Evolutionary conservation across 2,797 vertebrate genomes (phyloP), one percentile per base, ranked within the genome.

Genomic region (Orestias chungarensis): DNA sequence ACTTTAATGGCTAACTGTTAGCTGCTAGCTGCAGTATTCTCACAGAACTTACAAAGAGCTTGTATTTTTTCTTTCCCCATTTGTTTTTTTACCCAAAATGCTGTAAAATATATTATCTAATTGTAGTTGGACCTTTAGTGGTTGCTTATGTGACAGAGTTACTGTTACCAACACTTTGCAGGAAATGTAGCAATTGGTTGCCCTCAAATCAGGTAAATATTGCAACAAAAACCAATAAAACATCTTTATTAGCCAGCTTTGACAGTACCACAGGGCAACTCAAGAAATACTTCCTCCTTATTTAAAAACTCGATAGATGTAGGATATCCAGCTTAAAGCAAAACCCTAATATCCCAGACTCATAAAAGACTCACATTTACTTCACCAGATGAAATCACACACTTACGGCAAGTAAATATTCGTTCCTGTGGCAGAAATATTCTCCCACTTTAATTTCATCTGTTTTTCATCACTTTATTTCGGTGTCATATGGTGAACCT

Each of bases 401-500:
- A 40, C 59, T 62, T 11, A 23, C 10, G n/a, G n/a, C 33, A 62
- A 40, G 6, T 62, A 15, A 25, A 5, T 40, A n/a, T 35, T 11
- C 20, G 1, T 40, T 38, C 11, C 20, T 61, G 11, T 62, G 11
- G 23, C 35, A 6, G 20, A 33, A 35, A 11, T 40, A 4, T 62
- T 40, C 20, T 62, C 35, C 23, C 9, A 0, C 11, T 62, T 5
- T 40, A 62, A 40, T 62, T 25, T 8, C 2, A 40, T n/a, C 59
- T 20, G 38, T 42, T 62, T 62, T 40, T n/a, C 35, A 40, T 62
- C 40, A 6, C 20, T 74, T 64, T 38, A 52, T 40, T 66, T 70
- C 70, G 12, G 44, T 50, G 42, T 64, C 66, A 73, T 86, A 85
- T 75, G 61, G 50, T 78, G 57, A 85, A 78, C 66, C 57, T 66